Evolutionary conservation across 2,797 vertebrate genomes (phyloP).

Genomic region (Pterois miles): DNA sequence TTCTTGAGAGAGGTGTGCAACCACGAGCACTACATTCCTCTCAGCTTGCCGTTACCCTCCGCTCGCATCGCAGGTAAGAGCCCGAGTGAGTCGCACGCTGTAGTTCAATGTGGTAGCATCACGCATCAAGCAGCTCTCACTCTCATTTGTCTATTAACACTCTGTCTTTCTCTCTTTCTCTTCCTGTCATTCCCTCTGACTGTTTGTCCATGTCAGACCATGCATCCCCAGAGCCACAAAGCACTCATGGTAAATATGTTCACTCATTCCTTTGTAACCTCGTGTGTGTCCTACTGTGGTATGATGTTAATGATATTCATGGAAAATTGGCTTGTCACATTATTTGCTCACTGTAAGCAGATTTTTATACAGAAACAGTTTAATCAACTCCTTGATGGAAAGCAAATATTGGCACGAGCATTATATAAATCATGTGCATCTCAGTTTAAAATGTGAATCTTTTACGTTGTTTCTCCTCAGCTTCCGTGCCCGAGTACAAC

Average conservation of each 20-base stretch:
- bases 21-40: slow-evolving; percentile 96
- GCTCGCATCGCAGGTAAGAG: slow-evolving; percentile 91
- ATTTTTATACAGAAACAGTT: slow-evolving; percentile 22
- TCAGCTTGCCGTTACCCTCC: slow-evolving; percentile 94
- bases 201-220: slow-evolving; percentile 81
- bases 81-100: not conserved
- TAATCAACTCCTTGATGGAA: slow-evolving; percentile 23
- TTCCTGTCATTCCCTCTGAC: slow-evolving; percentile 37
- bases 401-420: slow-evolving; percentile 26
- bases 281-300: slow-evolving; percentile 12
- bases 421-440: slow-evolving; percentile 12
- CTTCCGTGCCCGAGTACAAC: slow-evolving; percentile 92
- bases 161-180: slow-evolving; percentile 38
- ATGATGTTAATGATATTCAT: slow-evolving; percentile 13
- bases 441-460: slow-evolving; percentile 6
- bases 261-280: slow-evolving; percentile 45
- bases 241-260: slow-evolving; percentile 83
- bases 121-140: slow-evolving; percentile 44
- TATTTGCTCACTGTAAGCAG: slow-evolving; percentile 32
- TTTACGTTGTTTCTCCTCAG: slow-evolving; percentile 20
- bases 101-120: slow-evolving; percentile 29
- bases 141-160: slow-evolving; percentile 70
- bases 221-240: slow-evolving; percentile 79
- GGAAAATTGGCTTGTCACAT: slow-evolving; percentile 12
- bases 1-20: slow-evolving; percentile 98